These are phyloP conservation scores for Muscina levida DNA, from an alignment of 2,888 invertebrate genomes.

Conservation along the genomic window DNA sequence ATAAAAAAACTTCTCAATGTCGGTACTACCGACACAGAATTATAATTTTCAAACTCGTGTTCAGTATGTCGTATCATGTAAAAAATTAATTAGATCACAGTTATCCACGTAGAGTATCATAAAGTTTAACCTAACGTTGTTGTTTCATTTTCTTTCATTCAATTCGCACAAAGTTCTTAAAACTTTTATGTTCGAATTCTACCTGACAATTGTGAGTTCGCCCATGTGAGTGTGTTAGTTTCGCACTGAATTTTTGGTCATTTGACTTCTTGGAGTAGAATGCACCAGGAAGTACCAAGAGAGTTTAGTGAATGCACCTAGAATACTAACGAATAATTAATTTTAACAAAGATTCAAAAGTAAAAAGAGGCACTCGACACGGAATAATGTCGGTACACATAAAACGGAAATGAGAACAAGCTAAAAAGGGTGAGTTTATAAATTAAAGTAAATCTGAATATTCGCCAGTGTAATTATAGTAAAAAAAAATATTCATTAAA, in stretches of 20 bases:
- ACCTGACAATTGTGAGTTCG: slow-evolving; percentile 48
- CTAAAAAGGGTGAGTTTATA: not conserved
- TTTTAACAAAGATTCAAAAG: slow-evolving; percentile 37
- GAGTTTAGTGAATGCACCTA: slow-evolving; percentile 10
- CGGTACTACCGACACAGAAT: no score
- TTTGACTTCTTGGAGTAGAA: slow-evolving; percentile 11
- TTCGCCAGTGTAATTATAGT: no score
- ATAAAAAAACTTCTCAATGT: no score
- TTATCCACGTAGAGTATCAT: no score
- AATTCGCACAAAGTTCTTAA: slow-evolving; percentile 42
- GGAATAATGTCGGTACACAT: not conserved
- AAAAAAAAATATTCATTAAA: no score
- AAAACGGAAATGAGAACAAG: not conserved
- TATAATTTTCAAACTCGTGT: no score
- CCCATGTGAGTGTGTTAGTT: not conserved
- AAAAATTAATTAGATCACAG: no score
- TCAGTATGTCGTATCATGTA: no score
- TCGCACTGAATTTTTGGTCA: slow-evolving; percentile 14
- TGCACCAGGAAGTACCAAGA: slow-evolving; percentile 1
- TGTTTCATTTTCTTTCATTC: slow-evolving; percentile 7
- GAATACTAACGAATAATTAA: slow-evolving; percentile 53
- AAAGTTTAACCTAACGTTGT: no score
- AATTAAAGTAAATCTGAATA: no score
- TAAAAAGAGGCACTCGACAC: not conserved
- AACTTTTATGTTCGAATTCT: slow-evolving; percentile 47